Evolutionary conservation across 2,113 vertebrate genomes (phyloP).

Genomic region (Microtus pennsylvanicus): DNA sequence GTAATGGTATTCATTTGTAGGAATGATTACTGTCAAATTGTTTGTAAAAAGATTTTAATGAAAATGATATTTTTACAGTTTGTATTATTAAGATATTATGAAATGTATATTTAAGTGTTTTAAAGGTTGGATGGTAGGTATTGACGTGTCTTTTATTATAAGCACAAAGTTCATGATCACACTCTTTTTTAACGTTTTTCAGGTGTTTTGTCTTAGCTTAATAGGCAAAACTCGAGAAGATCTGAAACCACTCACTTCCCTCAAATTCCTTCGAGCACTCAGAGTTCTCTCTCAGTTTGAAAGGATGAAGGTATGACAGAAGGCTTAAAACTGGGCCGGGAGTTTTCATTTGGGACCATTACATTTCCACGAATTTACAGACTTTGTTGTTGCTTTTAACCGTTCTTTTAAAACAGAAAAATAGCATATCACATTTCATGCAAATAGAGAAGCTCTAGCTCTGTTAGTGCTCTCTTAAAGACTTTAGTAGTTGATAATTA

Average conservation of each 20-base stretch:
- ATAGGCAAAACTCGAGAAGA: constrained; percentile 89
- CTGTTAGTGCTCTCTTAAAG: not conserved
- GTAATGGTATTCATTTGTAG: not conserved
- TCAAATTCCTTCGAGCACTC: constrained; percentile 96
- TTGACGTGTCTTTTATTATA: not conserved
- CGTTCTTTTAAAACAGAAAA: not conserved
- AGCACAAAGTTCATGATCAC: not conserved
- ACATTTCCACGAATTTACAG: not conserved
- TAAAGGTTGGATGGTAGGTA: not conserved
- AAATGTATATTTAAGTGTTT: constrained; percentile 26
- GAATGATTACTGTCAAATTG: constrained; percentile 6
- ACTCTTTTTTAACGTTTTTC: constrained; percentile 60
- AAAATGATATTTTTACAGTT: not conserved
- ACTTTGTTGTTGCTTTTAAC: not conserved
- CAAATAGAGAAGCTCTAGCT: not conserved
- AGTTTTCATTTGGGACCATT: not conserved
- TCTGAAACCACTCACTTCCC: constrained; percentile 87
- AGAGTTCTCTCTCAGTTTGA: constrained; percentile 97
- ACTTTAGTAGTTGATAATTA: not conserved
- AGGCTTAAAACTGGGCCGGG: not conserved
- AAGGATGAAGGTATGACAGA: constrained; percentile 96
- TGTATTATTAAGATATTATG: not conserved
- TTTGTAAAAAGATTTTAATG: not conserved
- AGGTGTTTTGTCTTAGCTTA: constrained; percentile 97
- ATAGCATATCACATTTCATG: not conserved